Conservation (phyloP, 2,888 invertebrate species). For the Aleiodes alternator region DNA sequence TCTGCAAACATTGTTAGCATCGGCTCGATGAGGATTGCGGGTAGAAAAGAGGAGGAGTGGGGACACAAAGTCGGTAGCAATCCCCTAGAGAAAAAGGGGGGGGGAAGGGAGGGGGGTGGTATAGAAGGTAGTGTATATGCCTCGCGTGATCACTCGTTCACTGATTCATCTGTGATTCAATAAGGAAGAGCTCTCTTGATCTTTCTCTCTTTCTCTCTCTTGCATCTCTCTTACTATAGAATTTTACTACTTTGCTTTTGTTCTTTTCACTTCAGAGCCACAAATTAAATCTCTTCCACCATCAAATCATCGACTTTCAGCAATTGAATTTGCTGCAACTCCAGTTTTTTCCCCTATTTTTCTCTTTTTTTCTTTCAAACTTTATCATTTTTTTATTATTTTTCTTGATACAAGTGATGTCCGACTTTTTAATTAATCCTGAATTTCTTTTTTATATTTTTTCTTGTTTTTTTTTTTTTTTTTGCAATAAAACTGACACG, state of each 20-base stretch:
- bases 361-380: not conserved
- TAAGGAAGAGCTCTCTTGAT: constrained; percentile 47
- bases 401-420: constrained; percentile 42
- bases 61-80: constrained; percentile 44
- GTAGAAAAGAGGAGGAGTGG: constrained; percentile 47
- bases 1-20: constrained; percentile 76
- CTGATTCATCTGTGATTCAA: constrained; percentile 56
- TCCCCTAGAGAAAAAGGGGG: constrained; percentile 26
- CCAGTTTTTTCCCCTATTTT: not conserved
- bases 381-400: constrained; percentile 13
- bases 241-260: constrained; percentile 41
- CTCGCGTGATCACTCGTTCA: constrained; percentile 53
- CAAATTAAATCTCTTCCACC: constrained; percentile 44
- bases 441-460: constrained; percentile 56
- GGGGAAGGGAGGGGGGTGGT: not conserved
- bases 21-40: constrained; percentile 74
- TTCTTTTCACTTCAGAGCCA: constrained; percentile 29
- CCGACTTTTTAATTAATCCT: constrained; percentile 66
- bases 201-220: no score
- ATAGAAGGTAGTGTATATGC: constrained; percentile 27
- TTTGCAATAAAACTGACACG: constrained; percentile 65
- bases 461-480: constrained; percentile 3
- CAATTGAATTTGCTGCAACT: constrained; percentile 14
- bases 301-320: constrained; percentile 5
- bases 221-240: constrained; percentile 5